Evolutionary conservation across 2,797 vertebrate species (phyloP).

Genomic region (Schizothorax lantsangensis): DNA sequence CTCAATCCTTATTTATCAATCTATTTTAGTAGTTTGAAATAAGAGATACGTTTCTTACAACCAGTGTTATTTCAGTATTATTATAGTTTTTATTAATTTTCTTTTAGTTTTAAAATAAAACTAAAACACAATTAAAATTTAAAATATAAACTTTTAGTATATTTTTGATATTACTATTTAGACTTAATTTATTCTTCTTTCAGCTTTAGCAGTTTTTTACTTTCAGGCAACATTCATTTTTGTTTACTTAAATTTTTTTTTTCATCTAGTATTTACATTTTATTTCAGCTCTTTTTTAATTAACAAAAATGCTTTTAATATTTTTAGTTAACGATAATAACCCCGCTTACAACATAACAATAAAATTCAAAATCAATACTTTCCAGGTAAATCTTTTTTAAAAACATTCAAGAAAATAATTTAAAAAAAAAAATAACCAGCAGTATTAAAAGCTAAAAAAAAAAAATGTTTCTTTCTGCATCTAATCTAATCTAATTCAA

Average conservation of each 20-base stretch:
- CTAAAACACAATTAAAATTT: too few species aligned
- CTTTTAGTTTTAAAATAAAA: too few species aligned
- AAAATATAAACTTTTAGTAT: background rate
- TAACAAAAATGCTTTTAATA: background rate
- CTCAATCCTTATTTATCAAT: too few species aligned
- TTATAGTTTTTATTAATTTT: too few species aligned
- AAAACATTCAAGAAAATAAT: too few species aligned
- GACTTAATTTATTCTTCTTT: background rate
- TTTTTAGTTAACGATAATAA: background rate
- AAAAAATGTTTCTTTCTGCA: background rate
- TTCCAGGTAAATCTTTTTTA: background rate
- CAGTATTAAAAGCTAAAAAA: background rate
- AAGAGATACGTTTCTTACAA: too few species aligned
- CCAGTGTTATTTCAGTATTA: too few species aligned
- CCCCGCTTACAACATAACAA: background rate
- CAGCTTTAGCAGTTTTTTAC: background rate
- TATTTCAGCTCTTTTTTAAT: background rate
- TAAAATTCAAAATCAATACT: background rate
- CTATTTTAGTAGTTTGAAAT: too few species aligned
- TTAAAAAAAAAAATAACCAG: background rate
- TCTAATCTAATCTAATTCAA: background rate
- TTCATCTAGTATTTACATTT: too few species aligned
- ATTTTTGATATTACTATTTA: background rate
- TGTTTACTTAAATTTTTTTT: too few species aligned
- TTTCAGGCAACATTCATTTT: background rate